Percentiles rank a stretch among this genome's conserved stretches.
Evolutionary conservation across 2,113 vertebrate genomes (phyloP).

Genomic region (Zosterops borbonicus): DNA sequence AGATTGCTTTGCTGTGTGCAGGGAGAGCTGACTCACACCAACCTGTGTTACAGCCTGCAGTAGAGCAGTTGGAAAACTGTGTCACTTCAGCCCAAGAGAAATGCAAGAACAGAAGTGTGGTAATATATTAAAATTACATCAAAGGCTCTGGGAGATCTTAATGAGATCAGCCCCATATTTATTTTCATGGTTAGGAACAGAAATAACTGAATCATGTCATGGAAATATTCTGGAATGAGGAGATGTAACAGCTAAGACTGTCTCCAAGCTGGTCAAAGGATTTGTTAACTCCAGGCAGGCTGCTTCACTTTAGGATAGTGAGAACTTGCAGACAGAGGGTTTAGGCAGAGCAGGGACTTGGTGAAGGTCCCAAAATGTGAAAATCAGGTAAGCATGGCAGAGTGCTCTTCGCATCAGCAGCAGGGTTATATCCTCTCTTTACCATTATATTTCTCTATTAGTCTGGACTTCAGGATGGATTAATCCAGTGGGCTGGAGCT

Average conservation of each 20-base stretch:
- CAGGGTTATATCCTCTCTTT: background rate
- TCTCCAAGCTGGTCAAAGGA: background rate
- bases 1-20: rapidly evolving
- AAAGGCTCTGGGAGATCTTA: slow-evolving; percentile 51
- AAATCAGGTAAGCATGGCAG: background rate
- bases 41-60: background rate
- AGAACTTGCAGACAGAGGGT: background rate
- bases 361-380: background rate
- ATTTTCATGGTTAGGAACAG: slow-evolving; percentile 46
- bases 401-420: background rate
- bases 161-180: slow-evolving; percentile 51
- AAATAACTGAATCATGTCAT: slow-evolving; percentile 56
- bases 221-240: slow-evolving; percentile 48
- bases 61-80: slow-evolving; percentile 36
- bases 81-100: slow-evolving; percentile 59
- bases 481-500: background rate
- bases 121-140: slow-evolving; percentile 58
- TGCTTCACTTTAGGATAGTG: background rate
- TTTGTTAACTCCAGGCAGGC: background rate
- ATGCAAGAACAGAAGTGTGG: slow-evolving; percentile 3
- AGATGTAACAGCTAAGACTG: background rate
- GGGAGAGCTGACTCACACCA: slow-evolving; percentile 14
- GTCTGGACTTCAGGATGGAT: background rate
- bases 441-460: rapidly evolving
- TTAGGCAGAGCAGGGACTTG: background rate